Evolutionary conservation across 1,140 invertebrate species (phyloP), one percentile per base, ranked within the genome.

Genomic region (Pollicipes pollicipes): DNA sequence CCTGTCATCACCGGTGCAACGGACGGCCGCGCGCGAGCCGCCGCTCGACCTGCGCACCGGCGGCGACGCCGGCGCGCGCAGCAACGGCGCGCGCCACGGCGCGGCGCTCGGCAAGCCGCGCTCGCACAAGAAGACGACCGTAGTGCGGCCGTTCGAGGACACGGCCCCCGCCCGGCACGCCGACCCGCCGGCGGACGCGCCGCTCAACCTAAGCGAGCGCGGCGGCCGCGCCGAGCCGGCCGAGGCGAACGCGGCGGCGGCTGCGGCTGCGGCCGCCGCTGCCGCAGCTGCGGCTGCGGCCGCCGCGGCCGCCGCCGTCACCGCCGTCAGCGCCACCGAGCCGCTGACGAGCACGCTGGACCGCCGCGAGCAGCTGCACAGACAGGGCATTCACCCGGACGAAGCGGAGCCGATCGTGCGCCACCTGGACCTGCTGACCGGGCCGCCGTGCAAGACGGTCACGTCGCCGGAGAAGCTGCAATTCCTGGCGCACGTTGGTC

Each of bases 361-460:
- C 64, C 16, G 27, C 24, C 64, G 64, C 3, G 64, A 66, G 28
- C 10, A 66, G 27, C 45, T 58, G 45, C 45, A 21, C 6, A 3
- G 64, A n/a, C 64, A n/a, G 24, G 28, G 28, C 8, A 21, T 66
- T 21, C 3, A 29, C 10, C 8, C 27, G n/a, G 64, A 66, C 10
- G 64, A 66, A 10, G 3, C 64, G 8, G 64, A 66, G 64, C 64
- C 64, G 64, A 10, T 21, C 21, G 63, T 66, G 3, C 3, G 28
- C 8, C 64, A 66, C 27, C 64, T 66, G n/a, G 27, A 66, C 64
- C 27, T 66, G 64, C n/a, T 66, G 64, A 29, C 64, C n/a, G 64
- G 64, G 3, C 64, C 64, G 64, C 27, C 64, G 10, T 66, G 64
- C 28, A 21, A 27, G 64, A 27, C 64, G 28, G 64, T 28, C 64